Percentiles rank a stretch among this genome's conserved stretches.
Evolutionary conservation across 1,140 invertebrate species (phyloP).

Genomic region (Drosophila ercepeae): DNA sequence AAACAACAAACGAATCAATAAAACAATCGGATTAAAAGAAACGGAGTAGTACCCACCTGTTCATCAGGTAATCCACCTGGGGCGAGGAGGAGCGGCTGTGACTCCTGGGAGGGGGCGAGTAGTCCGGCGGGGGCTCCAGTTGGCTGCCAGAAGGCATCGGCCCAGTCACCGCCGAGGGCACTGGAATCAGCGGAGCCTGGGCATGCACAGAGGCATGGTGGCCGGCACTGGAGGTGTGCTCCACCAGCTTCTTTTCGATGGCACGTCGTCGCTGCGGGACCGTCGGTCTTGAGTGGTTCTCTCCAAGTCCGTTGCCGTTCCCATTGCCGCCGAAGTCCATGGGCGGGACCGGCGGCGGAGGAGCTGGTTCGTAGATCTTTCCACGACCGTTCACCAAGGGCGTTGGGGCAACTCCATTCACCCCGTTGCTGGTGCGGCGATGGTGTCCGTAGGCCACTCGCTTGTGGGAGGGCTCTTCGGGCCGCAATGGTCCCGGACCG

Average conservation of each 20-base stretch:
- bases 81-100: conserved; percentile 83
- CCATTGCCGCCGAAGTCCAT: conserved; percentile 36
- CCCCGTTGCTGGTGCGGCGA: conserved; percentile 25
- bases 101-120: conserved; percentile 87
- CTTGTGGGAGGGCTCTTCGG: conserved; percentile 53
- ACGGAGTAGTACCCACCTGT: background rate
- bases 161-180: background rate
- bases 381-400: conserved; percentile 40
- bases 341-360: background rate
- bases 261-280: conserved; percentile 87
- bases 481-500: conserved; percentile 4
- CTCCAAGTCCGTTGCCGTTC: background rate
- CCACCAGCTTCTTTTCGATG: conserved; percentile 76
- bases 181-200: conserved; percentile 4
- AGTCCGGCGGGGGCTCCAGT: conserved; percentile 88
- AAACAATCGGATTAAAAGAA: background rate
- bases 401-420: conserved; percentile 6
- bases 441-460: conserved; percentile 52
- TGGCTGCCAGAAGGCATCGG: conserved; percentile 11
- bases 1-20: background rate
- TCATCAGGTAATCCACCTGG: conserved; percentile 64
- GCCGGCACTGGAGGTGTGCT: conserved; percentile 26
- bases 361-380: conserved; percentile 49
- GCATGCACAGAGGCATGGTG: background rate
- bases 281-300: conserved; percentile 81